Conservation (phyloP, 2,888 invertebrate species). For the Pristionchus fissidentatus region DNA sequence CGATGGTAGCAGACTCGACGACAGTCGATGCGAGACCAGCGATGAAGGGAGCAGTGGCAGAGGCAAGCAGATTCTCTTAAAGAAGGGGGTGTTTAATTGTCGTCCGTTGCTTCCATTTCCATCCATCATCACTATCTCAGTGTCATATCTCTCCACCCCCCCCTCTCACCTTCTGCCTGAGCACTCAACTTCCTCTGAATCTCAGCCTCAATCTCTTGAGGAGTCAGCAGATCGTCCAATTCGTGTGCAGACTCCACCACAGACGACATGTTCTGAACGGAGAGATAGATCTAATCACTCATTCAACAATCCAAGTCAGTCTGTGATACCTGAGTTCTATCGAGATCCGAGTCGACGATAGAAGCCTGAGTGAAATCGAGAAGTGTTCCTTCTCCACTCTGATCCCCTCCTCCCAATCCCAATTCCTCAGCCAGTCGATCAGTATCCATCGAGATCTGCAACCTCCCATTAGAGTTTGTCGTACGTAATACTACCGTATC, state of each 20-base stretch:
- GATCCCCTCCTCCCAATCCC: constrained; percentile 14
- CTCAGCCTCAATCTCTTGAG: neutral
- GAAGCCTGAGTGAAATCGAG: constrained; percentile 1
- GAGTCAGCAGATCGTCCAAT: neutral
- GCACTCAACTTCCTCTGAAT: constrained; percentile 13
- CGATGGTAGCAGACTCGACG: constrained; percentile 43
- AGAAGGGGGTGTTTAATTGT: neutral
- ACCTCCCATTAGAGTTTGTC: neutral
- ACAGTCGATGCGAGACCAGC: constrained; percentile 48
- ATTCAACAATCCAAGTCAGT: neutral
- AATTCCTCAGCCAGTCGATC: constrained; percentile 33
- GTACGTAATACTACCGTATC: neutral
- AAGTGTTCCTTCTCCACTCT: neutral
- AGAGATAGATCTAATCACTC: neutral
- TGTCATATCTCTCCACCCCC: neutral
- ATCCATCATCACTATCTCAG: neutral
- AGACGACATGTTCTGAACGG: neutral
- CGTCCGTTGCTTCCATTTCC: neutral
- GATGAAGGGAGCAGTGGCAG: constrained; percentile 42
- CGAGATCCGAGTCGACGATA: neutral
- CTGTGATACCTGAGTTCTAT: constrained; percentile 6
- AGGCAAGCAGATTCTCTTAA: constrained; percentile 34
- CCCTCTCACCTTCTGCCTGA: constrained; percentile 34
- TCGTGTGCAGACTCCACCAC: constrained; percentile 25
- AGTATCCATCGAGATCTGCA: constrained; percentile 47